A percentile compares a stretch with the other conserved stretches of the same genome.
phyloP scores from a whole-genome alignment of 2,113 vertebrate genomes.

The Heptranchias perlo region DNA sequence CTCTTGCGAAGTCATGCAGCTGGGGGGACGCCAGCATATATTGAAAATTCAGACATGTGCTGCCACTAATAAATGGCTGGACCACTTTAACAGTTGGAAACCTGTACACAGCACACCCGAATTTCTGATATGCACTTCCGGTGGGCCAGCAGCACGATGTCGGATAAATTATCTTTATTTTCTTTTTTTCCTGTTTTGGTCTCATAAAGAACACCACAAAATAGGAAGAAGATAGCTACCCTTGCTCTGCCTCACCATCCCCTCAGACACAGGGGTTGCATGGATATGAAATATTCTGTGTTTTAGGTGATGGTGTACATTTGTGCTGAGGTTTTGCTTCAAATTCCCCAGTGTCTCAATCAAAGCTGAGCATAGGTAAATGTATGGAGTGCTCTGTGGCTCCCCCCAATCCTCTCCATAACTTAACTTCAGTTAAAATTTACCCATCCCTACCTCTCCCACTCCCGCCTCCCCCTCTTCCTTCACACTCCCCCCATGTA shows the following conservation, averaged over 20 bases:
- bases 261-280: background rate
- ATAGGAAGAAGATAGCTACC: background rate
- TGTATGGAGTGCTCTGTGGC: background rate
- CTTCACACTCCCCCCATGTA: too few relatives aligned
- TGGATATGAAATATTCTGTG: too few relatives aligned
- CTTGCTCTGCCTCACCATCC: background rate
- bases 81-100: background rate
- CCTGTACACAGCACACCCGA: background rate
- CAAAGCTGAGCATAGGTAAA: background rate
- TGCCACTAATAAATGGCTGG: background rate
- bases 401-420: background rate
- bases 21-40: background rate
- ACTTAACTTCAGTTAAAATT: background rate
- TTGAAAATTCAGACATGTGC: background rate
- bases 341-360: background rate
- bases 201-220: background rate
- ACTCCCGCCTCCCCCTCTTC: background rate
- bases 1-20: too few relatives aligned
- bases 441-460: background rate
- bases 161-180: background rate
- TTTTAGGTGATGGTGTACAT: background rate
- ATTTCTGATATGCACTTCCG: background rate
- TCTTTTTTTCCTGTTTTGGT: background rate
- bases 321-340: background rate
- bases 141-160: background rate